These are phyloP conservation scores for Isichthys henryi DNA, from an alignment of 2,113 vertebrate genomes.

Conservation along the genomic window DNA sequence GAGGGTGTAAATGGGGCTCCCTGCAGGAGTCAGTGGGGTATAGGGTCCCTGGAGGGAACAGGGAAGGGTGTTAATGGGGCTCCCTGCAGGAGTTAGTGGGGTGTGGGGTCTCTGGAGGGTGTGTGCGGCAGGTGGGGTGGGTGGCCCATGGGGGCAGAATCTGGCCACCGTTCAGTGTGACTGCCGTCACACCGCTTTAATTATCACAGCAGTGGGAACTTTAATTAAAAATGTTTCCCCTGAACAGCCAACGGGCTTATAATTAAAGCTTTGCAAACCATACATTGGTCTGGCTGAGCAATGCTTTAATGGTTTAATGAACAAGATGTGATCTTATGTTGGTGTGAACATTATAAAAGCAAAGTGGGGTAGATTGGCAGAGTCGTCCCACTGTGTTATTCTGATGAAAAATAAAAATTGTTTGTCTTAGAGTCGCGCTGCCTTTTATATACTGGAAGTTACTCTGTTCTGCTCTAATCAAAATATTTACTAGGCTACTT, in stretches of 20 bases:
- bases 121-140: not conserved
- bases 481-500: not conserved
- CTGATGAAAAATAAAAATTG: not conserved
- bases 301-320: not conserved
- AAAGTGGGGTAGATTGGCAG: not conserved
- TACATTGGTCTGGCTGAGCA: not conserved
- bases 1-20: no score
- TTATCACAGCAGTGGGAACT: not conserved
- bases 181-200: not conserved
- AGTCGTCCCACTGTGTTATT: not conserved
- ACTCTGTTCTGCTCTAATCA: not conserved
- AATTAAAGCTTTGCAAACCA: conserved; percentile 1
- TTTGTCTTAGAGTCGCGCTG: not conserved
- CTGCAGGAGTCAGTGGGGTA: not conserved
- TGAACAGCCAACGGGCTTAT: conserved; percentile 11
- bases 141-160: not conserved
- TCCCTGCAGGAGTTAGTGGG: not conserved
- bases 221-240: conserved; percentile 21
- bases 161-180: not conserved
- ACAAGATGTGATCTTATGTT: not conserved
- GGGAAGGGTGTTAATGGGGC: no score
- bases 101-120: not conserved
- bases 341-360: not conserved
- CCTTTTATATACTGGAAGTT: not conserved
- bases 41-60: not conserved